Evolutionary conservation across 2,797 vertebrate genomes (phyloP).

Genomic region (Halcyon badia): DNA sequence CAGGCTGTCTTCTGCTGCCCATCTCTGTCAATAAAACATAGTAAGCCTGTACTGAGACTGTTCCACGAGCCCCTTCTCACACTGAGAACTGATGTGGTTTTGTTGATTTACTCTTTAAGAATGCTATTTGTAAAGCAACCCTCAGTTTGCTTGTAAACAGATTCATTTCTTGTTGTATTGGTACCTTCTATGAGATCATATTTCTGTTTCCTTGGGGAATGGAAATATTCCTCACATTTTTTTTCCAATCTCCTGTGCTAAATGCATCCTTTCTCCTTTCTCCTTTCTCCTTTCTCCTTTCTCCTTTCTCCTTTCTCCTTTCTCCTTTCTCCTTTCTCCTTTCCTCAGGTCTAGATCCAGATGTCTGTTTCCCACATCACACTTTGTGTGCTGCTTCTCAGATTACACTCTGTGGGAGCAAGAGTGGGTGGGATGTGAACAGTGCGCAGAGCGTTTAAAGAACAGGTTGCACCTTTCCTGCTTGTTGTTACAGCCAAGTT

Average conservation of each 20-base stretch:
- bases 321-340: background rate
- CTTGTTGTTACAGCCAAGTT: background rate
- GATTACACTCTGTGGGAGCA: background rate
- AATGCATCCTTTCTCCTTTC: background rate
- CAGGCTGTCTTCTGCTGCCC: background rate
- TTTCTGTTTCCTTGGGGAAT: background rate
- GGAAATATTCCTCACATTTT: background rate
- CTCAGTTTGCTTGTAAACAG: background rate
- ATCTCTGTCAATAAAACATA: background rate
- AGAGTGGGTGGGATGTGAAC: background rate
- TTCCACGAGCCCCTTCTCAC: background rate
- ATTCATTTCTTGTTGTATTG: background rate
- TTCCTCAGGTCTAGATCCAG: slow-evolving; percentile 9
- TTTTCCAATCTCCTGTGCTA: background rate
- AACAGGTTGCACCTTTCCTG: background rate
- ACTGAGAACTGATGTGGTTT: background rate
- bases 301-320: background rate
- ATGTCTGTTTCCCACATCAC: slow-evolving; percentile 5
- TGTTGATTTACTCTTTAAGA: background rate
- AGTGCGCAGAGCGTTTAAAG: background rate
- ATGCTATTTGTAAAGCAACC: background rate
- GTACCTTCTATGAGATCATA: background rate
- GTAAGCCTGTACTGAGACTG: background rate
- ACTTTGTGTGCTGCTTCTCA: background rate
- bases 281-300: too few species aligned